Base-by-base conservation (phyloP, 2,113 vertebrate species). In the Amblyopsis rosae region DNA sequence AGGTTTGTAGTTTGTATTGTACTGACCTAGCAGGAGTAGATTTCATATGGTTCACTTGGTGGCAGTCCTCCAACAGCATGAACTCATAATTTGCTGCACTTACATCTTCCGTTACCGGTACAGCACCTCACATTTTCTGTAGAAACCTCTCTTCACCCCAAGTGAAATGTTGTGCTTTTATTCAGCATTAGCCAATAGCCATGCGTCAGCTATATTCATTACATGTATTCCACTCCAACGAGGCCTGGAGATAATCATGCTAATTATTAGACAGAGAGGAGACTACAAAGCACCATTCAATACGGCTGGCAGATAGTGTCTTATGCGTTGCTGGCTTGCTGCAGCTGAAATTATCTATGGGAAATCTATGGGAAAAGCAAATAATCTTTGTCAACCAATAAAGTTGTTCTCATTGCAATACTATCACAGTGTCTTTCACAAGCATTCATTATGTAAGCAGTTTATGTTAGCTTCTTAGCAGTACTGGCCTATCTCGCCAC, bases 241-340 rank as follows among this genome's bases (percentile, higher is more conserved):
- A 65, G 50, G 50, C 9, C 50, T 54, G 32, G 26, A 54, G 49
- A 58, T 35, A 58, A 47, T 35, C 55, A 19, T 32, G 19, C 12
- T 58, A 17, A 56, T 47, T 41, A 12, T 12, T 46, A 59, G 9
- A 76, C 26, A 35, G 59, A 68, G 3, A 26, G 8, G 54, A 62
- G 45, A 78, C 71, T 66, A 69, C 53, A 67, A 11, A 61, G 19
- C 60, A 69, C 35, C 35, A 63, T 73, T 67, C 62, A 4, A 15
- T 48, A 5, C 2, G 49, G 11, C 48, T 3, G 48, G 8, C 11
- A 15, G 35, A 12, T 56, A 59, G 45, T 61, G 65, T 59, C 67
- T 35, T 48, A 35, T 49, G 19, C 55, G 72, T 55, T 32, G 58
- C 16, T 15, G 51, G 26, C 26, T 61, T 32, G 1, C 53, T 56